Evolutionary conservation across 2,888 invertebrate species (phyloP).

Genomic region (Druceiella hillmani): DNA sequence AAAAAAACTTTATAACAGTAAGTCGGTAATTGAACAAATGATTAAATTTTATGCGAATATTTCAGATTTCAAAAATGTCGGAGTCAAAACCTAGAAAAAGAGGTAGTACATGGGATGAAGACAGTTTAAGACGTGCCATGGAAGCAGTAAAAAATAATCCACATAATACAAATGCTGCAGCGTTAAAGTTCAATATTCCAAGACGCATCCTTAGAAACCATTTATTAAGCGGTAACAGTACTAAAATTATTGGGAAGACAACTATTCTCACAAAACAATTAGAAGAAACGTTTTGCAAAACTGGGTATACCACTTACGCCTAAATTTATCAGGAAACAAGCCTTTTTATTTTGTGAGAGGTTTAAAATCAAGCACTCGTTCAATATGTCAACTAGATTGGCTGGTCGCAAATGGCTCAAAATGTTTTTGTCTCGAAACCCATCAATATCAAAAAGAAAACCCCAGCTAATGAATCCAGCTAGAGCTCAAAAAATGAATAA

Average conservation of each 20-base stretch:
- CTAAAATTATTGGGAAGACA: conserved; percentile 21
- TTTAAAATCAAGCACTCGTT: no score
- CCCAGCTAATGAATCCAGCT: conserved; percentile 21
- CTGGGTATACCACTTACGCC: no score
- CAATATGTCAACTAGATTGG: no score
- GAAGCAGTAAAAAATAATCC: conserved; percentile 24
- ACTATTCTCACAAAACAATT: conserved; percentile 22
- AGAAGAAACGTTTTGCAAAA: no score
- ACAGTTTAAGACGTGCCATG: conserved; percentile 23
- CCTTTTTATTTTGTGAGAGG: no score
- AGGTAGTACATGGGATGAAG: conserved; percentile 21
- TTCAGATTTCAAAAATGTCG: conserved; percentile 2
- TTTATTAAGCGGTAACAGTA: conserved; percentile 21
- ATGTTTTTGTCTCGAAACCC: no score
- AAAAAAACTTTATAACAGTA: no score
- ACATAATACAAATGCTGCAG: conserved; percentile 23
- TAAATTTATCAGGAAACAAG: no score
- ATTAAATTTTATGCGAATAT: no score
- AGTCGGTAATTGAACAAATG: no score
- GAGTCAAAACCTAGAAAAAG: conserved; percentile 15
- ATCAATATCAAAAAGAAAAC: conserved; percentile 1
- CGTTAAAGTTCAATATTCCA: conserved; percentile 23
- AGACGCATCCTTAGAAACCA: conserved; percentile 26
- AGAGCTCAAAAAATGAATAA: conserved; percentile 23
- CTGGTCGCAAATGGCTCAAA: no score